A percentile compares a stretch with the other conserved stretches of the same genome.
Evolutionary conservation across 2,888 invertebrate species (phyloP).

Genomic region (Silvanus unidentatus): DNA sequence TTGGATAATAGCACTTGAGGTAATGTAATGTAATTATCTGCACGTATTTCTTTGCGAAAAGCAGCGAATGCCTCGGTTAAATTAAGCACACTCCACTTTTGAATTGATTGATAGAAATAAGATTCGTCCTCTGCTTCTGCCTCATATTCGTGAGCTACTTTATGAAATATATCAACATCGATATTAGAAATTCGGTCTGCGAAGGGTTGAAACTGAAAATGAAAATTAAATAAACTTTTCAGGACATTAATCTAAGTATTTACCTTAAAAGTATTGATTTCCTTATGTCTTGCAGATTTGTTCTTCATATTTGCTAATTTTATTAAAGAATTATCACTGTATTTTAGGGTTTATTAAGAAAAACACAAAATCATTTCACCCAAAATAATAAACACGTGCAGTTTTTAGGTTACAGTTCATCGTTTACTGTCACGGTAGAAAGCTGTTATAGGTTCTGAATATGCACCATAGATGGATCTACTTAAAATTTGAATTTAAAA

Average conservation of each 20-base stretch:
- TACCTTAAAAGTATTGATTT: conserved; percentile 74
- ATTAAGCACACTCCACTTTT: conserved; percentile 87
- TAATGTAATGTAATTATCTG: conserved; percentile 62
- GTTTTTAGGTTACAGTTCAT: too few relatives aligned
- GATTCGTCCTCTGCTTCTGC: conserved; percentile 65
- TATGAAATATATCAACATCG: conserved; percentile 82
- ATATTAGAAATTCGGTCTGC: conserved; percentile 80
- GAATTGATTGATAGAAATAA: conserved; percentile 73
- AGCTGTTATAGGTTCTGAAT: too few relatives aligned
- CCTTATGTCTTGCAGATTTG: conserved; percentile 67
- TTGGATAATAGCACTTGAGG: conserved; percentile 79
- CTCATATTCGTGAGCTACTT: conserved; percentile 72
- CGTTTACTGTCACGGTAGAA: too few relatives aligned
- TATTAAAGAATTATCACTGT: too few relatives aligned
- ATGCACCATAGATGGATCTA: too few relatives aligned
- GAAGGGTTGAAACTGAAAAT: conserved; percentile 74
- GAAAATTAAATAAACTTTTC: conserved; percentile 1
- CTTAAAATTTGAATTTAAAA: too few relatives aligned
- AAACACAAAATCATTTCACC: too few relatives aligned
- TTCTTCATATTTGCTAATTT: conserved; percentile 53
- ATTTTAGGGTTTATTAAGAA: too few relatives aligned
- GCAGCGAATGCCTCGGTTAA: conserved; percentile 73
- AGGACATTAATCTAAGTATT: conserved; percentile 22
- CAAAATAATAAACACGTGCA: too few relatives aligned
- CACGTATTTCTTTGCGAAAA: conserved; percentile 69